Evolutionary conservation across 1,140 invertebrate species (phyloP), one percentile per base, ranked within the genome.

Genomic region (Cylas formicarius): DNA sequence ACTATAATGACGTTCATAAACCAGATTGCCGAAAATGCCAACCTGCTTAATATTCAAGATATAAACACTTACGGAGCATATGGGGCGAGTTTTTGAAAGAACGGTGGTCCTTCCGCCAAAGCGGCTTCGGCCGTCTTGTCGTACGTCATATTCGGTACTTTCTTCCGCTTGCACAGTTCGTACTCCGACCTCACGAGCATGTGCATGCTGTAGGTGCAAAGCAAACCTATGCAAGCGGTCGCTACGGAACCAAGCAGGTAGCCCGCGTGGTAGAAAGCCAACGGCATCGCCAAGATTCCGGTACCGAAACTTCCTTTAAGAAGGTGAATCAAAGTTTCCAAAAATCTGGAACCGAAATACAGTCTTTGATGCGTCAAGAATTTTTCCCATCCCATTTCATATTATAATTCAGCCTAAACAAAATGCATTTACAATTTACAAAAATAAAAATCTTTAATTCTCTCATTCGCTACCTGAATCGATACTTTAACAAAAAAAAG

Each of bases 201-300:
- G 56, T 86, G 81, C 57, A 90, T 85, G 55, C 84, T 86, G 63
- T 86, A 87, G 4, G 84, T 84, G 54, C 84, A 86, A 10, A 89
- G 70, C 1, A 77, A 44, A 1, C 82, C 85, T 47, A 89, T 81
- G 1, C 84, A 48, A 3, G 83, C 52, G 2, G 82, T 80, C 2
- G 78, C 80, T 10, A 82, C 56, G 1, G 74, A 60, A n/a, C 84
- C 82, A 24, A 80, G 62, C 0, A 75, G 44, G 41, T 87, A 77
- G 22, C 90, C 90, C 10, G 88, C 72, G 60, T 91, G 80, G 32
- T 70, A 71, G 48, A 92, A 82, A 0, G 90, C 89, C 57, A 81
- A 77, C 2, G 90, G 86, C 84, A 94, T 91, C 11, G 90, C 89
- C 32, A 94, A 61, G 29, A 94, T 86, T 4, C 90, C 90, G 0